Percentiles rank a stretch among this genome's conserved stretches.
Evolutionary conservation across 1,140 invertebrate species (phyloP).

Genomic region (Teleogryllus occipitalis): DNA sequence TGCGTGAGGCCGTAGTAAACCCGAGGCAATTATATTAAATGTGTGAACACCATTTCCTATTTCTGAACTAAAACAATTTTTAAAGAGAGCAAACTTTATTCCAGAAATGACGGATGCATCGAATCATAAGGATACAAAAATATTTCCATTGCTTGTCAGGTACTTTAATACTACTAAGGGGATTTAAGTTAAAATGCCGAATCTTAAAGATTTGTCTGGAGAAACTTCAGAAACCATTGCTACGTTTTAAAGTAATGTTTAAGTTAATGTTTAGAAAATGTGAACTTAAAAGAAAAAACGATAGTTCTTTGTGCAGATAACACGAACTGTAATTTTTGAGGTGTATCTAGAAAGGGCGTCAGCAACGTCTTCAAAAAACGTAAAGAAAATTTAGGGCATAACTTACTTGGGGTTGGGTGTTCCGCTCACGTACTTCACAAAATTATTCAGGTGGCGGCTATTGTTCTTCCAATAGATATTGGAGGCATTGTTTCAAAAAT

Average conservation of each 20-base stretch:
- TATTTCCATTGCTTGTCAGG: neutral
- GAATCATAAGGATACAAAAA: neutral
- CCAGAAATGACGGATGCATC: neutral
- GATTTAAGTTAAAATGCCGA: neutral
- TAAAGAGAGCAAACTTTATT: neutral
- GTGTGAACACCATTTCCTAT: no score
- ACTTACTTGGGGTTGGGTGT: neutral
- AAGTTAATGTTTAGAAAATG: neutral
- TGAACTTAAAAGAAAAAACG: neutral
- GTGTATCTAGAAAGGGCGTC: neutral
- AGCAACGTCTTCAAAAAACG: no score
- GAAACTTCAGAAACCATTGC: neutral
- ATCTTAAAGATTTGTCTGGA: neutral
- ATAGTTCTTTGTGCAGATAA: neutral
- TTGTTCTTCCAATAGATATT: neutral
- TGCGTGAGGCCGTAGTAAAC: no score
- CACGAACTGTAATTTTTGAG: neutral
- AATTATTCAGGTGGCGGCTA: neutral
- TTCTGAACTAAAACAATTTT: no score
- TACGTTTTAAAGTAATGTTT: neutral
- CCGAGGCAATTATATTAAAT: no score
- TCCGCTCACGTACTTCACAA: neutral
- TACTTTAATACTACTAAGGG: neutral
- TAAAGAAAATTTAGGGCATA: neutral
- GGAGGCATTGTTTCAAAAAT: neutral